These are phyloP conservation scores for Hystrix brachyura DNA, from an alignment of 2,113 vertebrate genomes.

Conservation along the genomic window DNA sequence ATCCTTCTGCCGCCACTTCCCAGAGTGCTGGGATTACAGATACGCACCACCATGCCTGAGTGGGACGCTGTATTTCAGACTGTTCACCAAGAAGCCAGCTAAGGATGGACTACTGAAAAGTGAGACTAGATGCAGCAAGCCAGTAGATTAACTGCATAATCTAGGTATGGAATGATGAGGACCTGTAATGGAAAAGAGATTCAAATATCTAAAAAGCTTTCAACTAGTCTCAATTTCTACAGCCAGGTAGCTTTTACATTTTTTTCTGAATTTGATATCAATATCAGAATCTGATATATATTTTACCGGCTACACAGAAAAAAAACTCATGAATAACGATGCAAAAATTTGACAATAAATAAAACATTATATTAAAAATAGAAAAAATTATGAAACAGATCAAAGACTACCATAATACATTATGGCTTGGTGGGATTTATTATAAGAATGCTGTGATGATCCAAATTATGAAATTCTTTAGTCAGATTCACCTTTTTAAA, in stretches of 20 bases:
- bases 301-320: not conserved
- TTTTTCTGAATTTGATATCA: not conserved
- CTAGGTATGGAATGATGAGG: not conserved
- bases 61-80: not conserved
- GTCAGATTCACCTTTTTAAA: conserved; percentile 10
- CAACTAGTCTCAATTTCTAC: not conserved
- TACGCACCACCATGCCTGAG: not conserved
- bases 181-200: not conserved
- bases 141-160: not conserved
- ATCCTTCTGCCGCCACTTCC: not conserved
- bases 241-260: not conserved
- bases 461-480: not conserved
- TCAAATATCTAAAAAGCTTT: conserved; percentile 17
- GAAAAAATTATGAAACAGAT: not conserved
- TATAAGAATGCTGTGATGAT: not conserved
- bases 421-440: not conserved
- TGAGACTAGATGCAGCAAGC: not conserved
- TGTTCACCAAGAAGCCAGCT: not conserved
- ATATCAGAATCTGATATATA: not conserved
- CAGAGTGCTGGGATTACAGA: not conserved
- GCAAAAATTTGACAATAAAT: not conserved
- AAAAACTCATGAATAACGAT: not conserved
- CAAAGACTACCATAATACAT: not conserved
- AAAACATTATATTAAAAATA: not conserved
- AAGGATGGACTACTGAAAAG: not conserved